These are phyloP conservation scores for Escarpia spicata DNA, from an alignment of 2,888 invertebrate species.

Conservation along the genomic window DNA sequence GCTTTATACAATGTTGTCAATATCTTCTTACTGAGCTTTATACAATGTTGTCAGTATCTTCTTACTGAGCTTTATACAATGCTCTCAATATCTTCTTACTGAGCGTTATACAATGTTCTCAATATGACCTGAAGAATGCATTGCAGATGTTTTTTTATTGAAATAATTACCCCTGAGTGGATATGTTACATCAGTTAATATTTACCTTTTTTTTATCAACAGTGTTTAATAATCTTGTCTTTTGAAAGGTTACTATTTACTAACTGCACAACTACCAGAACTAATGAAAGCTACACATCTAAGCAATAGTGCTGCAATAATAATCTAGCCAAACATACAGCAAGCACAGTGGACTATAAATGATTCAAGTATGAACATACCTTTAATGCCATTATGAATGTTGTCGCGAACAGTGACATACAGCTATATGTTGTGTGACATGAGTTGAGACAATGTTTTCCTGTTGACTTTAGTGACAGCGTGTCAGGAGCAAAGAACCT, in stretches of 20 bases:
- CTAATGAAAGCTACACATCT: background rate
- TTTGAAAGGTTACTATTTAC: background rate
- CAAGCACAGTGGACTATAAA: background rate
- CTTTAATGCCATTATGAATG: background rate
- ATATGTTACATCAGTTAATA: background rate
- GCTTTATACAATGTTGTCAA: background rate
- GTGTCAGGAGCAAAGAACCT: slow-evolving; percentile 76
- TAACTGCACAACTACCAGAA: background rate
- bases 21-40: background rate
- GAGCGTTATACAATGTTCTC: background rate
- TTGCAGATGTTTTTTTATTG: background rate
- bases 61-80: too few species aligned
- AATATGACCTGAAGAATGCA: background rate
- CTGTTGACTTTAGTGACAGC: slow-evolving; percentile 53
- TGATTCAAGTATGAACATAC: background rate
- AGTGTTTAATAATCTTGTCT: background rate
- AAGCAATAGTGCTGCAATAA: background rate
- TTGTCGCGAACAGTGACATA: background rate
- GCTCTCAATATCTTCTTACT: background rate
- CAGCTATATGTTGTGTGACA: background rate
- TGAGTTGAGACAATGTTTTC: background rate
- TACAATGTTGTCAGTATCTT: background rate
- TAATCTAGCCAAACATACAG: background rate
- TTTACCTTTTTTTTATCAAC: background rate
- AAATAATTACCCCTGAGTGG: background rate